Percentiles rank a stretch among this genome's conserved stretches.
Evolutionary conservation across 2,797 vertebrate species (phyloP).

Genomic region (Ptychobarbus kaznakovi): DNA sequence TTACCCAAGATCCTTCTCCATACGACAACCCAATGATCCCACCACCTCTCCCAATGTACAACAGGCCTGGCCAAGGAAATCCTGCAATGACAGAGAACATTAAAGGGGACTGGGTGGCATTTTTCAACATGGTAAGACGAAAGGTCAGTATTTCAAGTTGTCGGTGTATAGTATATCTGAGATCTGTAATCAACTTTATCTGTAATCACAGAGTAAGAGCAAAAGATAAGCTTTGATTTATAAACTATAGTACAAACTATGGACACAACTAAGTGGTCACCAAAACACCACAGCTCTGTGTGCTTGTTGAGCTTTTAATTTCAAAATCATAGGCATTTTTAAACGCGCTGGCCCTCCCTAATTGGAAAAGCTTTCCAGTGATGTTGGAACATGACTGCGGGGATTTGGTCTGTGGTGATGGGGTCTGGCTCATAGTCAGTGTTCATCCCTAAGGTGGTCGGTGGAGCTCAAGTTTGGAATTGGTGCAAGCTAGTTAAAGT

Average conservation of each 20-base stretch:
- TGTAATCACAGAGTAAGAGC: background rate
- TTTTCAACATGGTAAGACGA: background rate
- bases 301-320: background rate
- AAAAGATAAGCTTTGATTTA: background rate
- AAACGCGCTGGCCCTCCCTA: background rate
- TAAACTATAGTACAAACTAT: background rate
- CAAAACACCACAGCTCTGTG: background rate
- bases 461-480: background rate
- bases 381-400: background rate
- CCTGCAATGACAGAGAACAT: constrained; percentile 75
- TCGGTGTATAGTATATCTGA: background rate
- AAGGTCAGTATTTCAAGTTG: constrained; percentile 7
- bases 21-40: constrained; percentile 91
- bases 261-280: background rate
- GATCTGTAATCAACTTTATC: background rate
- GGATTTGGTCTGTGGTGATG: background rate
- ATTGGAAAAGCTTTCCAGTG: background rate
- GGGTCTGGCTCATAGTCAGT: constrained; percentile 2
- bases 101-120: background rate
- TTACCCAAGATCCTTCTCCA: constrained; percentile 93
- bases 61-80: constrained; percentile 93
- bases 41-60: constrained; percentile 96
- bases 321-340: background rate
- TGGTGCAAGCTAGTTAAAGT: background rate
- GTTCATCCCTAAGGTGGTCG: background rate